Conservation (phyloP, 2,888 invertebrate species). For the Caenorhabditis sulstoni region DNA sequence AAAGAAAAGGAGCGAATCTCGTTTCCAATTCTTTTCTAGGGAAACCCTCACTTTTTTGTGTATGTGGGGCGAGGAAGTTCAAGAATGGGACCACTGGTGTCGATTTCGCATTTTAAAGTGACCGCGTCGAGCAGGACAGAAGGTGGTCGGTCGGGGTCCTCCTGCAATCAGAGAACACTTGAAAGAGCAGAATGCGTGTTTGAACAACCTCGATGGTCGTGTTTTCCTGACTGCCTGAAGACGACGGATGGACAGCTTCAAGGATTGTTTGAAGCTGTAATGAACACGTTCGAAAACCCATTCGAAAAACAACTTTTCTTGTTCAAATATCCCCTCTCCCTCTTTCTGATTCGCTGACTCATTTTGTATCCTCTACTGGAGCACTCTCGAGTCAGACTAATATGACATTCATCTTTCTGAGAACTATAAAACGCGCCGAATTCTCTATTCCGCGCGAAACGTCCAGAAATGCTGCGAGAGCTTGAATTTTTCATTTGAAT, state of each 20-base stretch:
- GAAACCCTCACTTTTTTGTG: constrained; percentile 64
- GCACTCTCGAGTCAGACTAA: constrained; percentile 37
- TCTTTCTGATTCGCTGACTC: constrained; percentile 19
- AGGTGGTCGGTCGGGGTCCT: constrained; percentile 74
- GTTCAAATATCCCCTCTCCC: neutral
- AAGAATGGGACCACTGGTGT: constrained; percentile 71
- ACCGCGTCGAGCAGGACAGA: constrained; percentile 79
- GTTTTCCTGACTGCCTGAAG: constrained; percentile 76
- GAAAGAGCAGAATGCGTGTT: constrained; percentile 2
- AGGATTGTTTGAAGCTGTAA: constrained; percentile 79
- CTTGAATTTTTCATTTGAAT: constrained; percentile 40
- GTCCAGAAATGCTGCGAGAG: constrained; percentile 21
- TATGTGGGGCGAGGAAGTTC: constrained; percentile 70
- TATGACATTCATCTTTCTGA: constrained; percentile 52
- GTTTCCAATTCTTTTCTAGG: constrained; percentile 16
- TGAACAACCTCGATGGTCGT: constrained; percentile 66
- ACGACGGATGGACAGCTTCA: constrained; percentile 76
- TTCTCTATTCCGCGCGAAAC: constrained; percentile 55
- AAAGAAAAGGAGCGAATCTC: constrained; percentile 32
- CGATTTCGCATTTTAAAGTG: constrained; percentile 70
- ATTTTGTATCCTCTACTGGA: constrained; percentile 22
- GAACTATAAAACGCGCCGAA: constrained; percentile 51
- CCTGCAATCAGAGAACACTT: constrained; percentile 35
- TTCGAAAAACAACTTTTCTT: constrained; percentile 1
- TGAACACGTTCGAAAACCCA: neutral